Conservation (phyloP, 2,888 invertebrate genomes). For the Pycnomerus fuliginosus region DNA sequence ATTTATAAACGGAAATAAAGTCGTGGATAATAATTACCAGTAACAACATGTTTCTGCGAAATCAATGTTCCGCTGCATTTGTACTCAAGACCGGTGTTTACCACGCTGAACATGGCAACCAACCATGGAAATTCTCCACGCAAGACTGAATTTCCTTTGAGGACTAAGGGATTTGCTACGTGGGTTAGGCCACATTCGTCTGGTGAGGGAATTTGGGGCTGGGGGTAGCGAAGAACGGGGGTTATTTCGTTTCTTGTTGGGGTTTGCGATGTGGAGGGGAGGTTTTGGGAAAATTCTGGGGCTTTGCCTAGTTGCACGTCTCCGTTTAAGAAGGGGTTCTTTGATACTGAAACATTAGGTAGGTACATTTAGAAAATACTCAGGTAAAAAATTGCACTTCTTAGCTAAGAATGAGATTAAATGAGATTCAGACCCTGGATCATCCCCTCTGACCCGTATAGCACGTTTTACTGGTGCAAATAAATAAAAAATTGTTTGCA, state of each 20-base stretch:
- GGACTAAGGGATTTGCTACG: slow-evolving; percentile 41
- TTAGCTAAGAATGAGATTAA: no score
- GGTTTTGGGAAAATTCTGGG: background rate
- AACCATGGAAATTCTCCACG: slow-evolving; percentile 50
- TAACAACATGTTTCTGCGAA: slow-evolving; percentile 45
- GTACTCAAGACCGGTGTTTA: slow-evolving; percentile 44
- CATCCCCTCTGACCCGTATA: no score
- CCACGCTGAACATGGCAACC: slow-evolving; percentile 45
- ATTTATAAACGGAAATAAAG: no score
- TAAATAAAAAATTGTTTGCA: no score
- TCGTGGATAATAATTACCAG: slow-evolving; percentile 37
- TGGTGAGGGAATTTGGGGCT: background rate
- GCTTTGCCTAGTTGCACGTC: background rate
- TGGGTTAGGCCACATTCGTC: slow-evolving; percentile 42
- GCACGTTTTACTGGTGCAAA: no score
- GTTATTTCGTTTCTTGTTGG: no score
- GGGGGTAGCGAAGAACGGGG: slow-evolving; percentile 5
- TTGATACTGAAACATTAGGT: background rate
- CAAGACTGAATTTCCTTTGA: slow-evolving; percentile 40
- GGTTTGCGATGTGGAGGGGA: slow-evolving; percentile 1
- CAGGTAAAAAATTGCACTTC: no score
- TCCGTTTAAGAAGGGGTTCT: slow-evolving; percentile 8
- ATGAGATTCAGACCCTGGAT: no score
- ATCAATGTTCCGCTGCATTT: slow-evolving; percentile 48
- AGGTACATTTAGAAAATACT: background rate